Evolutionary conservation across 2,888 invertebrate genomes (phyloP).

Genomic region (Pseudococcus longispinus): DNA sequence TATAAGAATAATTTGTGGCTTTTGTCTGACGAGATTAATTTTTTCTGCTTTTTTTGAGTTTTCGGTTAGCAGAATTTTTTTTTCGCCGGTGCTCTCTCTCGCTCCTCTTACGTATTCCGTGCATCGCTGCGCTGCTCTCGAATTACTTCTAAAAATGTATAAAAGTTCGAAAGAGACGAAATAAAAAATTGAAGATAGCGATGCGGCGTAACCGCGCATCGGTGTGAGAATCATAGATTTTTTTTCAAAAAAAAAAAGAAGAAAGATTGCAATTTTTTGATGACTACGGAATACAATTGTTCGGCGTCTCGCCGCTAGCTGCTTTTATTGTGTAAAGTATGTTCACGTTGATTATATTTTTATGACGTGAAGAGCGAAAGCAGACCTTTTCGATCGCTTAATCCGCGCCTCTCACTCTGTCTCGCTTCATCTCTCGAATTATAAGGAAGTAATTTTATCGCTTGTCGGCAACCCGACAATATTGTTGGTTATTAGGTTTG

Average conservation of each 20-base stretch:
- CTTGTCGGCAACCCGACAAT: constrained; percentile 2
- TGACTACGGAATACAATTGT: constrained; percentile 18
- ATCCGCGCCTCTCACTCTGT: neutral
- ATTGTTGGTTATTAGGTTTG: constrained; percentile 31
- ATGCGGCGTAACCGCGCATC: neutral
- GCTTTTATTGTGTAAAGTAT: constrained; percentile 15
- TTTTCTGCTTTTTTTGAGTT: constrained; percentile 31
- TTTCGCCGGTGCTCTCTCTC: neutral
- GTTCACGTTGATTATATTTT: constrained; percentile 26
- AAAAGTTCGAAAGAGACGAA: neutral
- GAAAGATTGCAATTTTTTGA: constrained; percentile 19
- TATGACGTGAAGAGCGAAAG: neutral
- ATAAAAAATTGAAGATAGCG: constrained; percentile 39
- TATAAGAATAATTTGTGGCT: constrained; percentile 52
- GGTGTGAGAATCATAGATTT: neutral
- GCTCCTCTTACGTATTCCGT: neutral
- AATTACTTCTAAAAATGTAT: neutral
- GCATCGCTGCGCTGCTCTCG: neutral
- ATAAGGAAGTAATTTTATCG: constrained; percentile 20
- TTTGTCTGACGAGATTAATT: constrained; percentile 52
- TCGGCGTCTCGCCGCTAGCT: neutral
- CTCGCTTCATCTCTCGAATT: neutral
- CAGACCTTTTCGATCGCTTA: constrained; percentile 12
- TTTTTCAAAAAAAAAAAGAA: neutral
- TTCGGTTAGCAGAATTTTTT: neutral